Percentiles rank a stretch among this genome's conserved stretches.
These are phyloP conservation scores for Holotrichia oblita DNA, from an alignment of 1,140 invertebrate genomes.

Conservation along the genomic window DNA sequence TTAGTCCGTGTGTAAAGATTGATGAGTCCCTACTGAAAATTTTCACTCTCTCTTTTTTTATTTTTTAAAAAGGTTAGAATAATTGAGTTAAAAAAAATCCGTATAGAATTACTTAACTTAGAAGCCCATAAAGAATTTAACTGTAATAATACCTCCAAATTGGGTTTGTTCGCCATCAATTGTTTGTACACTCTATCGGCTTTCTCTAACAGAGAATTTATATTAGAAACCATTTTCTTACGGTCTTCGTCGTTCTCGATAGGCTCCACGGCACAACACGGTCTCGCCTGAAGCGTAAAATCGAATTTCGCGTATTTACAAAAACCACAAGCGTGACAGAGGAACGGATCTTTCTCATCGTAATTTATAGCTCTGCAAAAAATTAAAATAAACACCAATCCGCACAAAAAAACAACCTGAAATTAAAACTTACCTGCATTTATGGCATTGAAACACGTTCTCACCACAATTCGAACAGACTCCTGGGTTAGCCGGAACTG, in stretches of 20 bases:
- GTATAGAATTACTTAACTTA: constrained; percentile 28
- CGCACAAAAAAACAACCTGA: no score
- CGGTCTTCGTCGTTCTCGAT: constrained; percentile 97
- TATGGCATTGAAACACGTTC: constrained; percentile 98
- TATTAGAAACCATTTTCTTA: constrained; percentile 91
- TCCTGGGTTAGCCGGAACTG: constrained; percentile 95
- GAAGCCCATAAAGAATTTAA: constrained; percentile 32
- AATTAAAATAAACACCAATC: background rate
- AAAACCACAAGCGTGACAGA: constrained; percentile 98
- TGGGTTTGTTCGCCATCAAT: constrained; percentile 87
- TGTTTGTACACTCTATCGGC: constrained; percentile 95
- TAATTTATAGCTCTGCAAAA: constrained; percentile 94
- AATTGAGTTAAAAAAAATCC: background rate
- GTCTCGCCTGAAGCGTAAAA: constrained; percentile 87
- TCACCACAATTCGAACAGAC: constrained; percentile 98
- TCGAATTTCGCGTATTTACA: constrained; percentile 99
- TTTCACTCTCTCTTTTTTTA: no score
- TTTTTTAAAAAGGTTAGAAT: background rate
- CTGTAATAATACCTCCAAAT: constrained; percentile 70
- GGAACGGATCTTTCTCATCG: constrained; percentile 98
- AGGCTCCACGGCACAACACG: constrained; percentile 95
- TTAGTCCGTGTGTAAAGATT: no score
- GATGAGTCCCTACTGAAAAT: no score
- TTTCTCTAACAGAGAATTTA: constrained; percentile 91
- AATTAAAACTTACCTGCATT: constrained; percentile 81